These are phyloP conservation scores for Pemphigus obesinymphae DNA, from an alignment of 1,140 invertebrate species.

Conservation along the genomic window DNA sequence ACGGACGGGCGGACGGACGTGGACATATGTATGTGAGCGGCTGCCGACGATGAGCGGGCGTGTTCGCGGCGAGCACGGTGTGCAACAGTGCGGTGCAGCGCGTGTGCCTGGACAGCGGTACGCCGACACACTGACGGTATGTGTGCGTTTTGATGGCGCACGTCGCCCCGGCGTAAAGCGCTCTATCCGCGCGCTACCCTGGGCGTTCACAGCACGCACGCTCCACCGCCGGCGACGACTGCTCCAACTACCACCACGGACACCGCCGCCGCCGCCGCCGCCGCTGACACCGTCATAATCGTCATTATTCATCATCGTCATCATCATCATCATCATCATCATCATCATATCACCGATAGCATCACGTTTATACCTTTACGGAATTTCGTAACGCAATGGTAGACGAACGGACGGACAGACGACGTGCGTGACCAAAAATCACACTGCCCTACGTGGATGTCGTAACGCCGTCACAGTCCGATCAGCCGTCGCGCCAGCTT, in stretches of 20 bases:
- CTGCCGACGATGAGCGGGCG: too few relatives aligned
- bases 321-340: background rate
- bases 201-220: conserved; percentile 49
- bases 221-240: conserved; percentile 47
- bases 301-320: too few relatives aligned
- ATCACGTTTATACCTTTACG: background rate
- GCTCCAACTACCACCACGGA: background rate
- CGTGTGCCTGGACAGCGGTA: conserved; percentile 37
- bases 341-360: background rate
- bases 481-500: too few relatives aligned
- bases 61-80: too few relatives aligned
- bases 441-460: too few relatives aligned
- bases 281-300: background rate
- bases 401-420: too few relatives aligned
- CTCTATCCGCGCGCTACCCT: conserved; percentile 49
- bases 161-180: conserved; percentile 47
- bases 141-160: conserved; percentile 51
- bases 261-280: background rate
- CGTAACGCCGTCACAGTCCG: too few relatives aligned
- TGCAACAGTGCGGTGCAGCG: background rate
- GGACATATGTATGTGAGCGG: background rate
- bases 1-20: background rate
- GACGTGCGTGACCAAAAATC: conserved; percentile 48
- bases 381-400: background rate
- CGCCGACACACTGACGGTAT: conserved; percentile 39